phyloP scores from a whole-genome alignment of 2,888 invertebrate species.

The Acleris laterana region DNA sequence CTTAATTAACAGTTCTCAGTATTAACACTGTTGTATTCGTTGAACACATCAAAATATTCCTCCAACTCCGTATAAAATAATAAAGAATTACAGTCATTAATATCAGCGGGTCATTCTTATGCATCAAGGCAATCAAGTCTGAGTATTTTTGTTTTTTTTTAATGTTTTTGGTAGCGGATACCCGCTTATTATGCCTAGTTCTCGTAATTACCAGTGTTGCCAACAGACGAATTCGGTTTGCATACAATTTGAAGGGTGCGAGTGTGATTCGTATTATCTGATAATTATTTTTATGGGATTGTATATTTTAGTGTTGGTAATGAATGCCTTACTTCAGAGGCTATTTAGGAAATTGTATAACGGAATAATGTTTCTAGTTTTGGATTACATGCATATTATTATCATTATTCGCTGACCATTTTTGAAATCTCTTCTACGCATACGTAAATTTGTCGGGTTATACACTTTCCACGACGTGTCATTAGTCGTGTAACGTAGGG shows the following conservation, averaged over 20 bases:
- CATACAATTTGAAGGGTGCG: constrained; percentile 38
- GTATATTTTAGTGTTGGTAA: constrained; percentile 36
- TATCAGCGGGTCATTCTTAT: constrained; percentile 52
- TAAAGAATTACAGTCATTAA: constrained; percentile 55
- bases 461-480: background rate
- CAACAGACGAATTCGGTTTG: constrained; percentile 39
- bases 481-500: background rate
- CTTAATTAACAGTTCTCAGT: too few species aligned
- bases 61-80: constrained; percentile 45
- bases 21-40: background rate
- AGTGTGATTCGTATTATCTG: constrained; percentile 32
- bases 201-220: constrained; percentile 49
- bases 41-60: constrained; percentile 20
- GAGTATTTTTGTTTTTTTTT: constrained; percentile 43
- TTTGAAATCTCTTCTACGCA: too few species aligned
- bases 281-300: constrained; percentile 38
- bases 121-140: constrained; percentile 50
- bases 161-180: constrained; percentile 49
- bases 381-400: too few species aligned
- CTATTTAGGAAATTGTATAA: constrained; percentile 16
- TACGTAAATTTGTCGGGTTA: too few species aligned
- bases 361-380: background rate
- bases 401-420: too few species aligned
- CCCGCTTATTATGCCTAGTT: constrained; percentile 58
- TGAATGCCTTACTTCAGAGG: constrained; percentile 28